Base-by-base conservation (phyloP, 23 tunicate genomes). In the Ciona savignyi region DNA sequence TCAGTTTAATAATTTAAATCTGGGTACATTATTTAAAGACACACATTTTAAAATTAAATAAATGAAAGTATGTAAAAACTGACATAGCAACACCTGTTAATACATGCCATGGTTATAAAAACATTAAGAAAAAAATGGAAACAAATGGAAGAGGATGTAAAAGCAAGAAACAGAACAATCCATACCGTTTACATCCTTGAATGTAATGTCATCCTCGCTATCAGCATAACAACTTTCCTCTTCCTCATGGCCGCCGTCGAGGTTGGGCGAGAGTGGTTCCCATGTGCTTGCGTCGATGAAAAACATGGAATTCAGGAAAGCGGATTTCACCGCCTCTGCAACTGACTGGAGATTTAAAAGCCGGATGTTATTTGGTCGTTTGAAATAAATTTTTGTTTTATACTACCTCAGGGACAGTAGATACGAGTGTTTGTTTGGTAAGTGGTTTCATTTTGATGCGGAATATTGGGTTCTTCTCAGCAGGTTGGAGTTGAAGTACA, bases 371-470 rank as follows among this genome's bases (percentile, higher is more conserved):
- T n/a, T 29, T 63, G 15, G 0, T 22, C 2, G 4, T 21, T 15
- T 70, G 19, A 3, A 15, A 6, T 6, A 32, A 21, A 31, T 24
- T 69, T 0, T 69, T 26, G 20, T 0, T 27, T 70, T 28, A 19
- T 27, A 9, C 25, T 71, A 80, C 85, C 71, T 85, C 84, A n/a
- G 91, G 91, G 33, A 33, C 71, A 2, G 80, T 77, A 19, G 83
- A 33, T 1, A 42, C 74, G 25, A 77, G 51, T 30, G 70, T 78
- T 34, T 73, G 74, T 23, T 80, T 70, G 0, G 85, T 56, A 33
- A 81, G 75, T 27, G 80, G 77, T 65, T 87, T 80, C 82, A 87
- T 80, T 28, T 74, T 76, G 51, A 87, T 34, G 68, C 68, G 72
- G 51, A 68, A 66, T 3, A 68, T 64, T 25, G 95, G 82, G 20